phyloP scores from a whole-genome alignment of 1,140 invertebrate species.

The Asbolus verrucosus region DNA sequence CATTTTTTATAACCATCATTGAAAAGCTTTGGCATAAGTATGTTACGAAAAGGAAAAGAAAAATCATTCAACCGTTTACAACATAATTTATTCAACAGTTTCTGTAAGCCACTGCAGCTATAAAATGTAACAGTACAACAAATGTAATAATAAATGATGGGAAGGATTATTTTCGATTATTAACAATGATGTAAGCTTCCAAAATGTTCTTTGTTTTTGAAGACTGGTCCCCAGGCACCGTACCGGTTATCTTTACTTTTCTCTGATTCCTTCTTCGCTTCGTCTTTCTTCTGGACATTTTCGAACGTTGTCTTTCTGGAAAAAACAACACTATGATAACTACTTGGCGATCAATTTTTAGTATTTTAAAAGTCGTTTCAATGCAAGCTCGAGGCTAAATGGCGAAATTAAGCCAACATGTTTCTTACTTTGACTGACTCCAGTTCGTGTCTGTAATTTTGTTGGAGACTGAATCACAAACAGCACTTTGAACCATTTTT shows the following conservation, averaged over 20 bases:
- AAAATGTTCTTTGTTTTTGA: constrained; percentile 79
- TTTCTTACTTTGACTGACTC: constrained; percentile 40
- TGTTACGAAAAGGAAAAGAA: constrained; percentile 66
- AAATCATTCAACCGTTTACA: constrained; percentile 73
- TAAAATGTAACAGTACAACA: not conserved
- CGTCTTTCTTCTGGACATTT: constrained; percentile 56
- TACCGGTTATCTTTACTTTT: constrained; percentile 58
- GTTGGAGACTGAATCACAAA: constrained; percentile 20
- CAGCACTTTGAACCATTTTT: constrained; percentile 51
- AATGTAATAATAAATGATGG: constrained; percentile 9
- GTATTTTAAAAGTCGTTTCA: not conserved
- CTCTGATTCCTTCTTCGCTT: constrained; percentile 59
- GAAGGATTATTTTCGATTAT: constrained; percentile 26
- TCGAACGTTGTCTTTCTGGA: constrained; percentile 67
- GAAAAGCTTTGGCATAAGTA: constrained; percentile 70
- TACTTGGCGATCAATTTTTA: not conserved
- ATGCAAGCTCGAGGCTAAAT: too few species aligned
- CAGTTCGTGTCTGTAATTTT: constrained; percentile 35
- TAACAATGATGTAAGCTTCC: constrained; percentile 76
- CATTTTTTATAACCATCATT: constrained; percentile 67
- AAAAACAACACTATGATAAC: constrained; percentile 6
- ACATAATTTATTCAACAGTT: constrained; percentile 59
- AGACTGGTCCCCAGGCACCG: constrained; percentile 75
- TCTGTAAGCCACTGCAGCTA: not conserved
- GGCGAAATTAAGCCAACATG: too few species aligned